Evolutionary conservation across 2,113 vertebrate species (phyloP).

Genomic region (Clarias macrocephalus): DNA sequence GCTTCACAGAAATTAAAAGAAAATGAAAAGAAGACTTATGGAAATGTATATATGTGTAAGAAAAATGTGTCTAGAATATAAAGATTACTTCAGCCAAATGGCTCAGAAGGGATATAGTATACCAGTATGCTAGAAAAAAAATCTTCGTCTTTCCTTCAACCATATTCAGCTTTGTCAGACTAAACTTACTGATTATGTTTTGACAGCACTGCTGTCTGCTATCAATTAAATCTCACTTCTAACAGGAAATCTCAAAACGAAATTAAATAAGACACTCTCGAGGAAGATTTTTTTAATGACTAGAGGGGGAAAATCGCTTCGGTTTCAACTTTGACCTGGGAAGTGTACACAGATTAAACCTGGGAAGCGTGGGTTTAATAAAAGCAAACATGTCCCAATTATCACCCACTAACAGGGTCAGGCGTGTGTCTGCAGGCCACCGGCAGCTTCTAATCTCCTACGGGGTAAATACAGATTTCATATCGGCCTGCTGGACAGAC

Average conservation of each 20-base stretch:
- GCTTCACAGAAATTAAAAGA: no score
- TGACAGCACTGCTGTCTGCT: slow-evolving; percentile 57
- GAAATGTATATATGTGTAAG: no score
- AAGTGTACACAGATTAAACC: slow-evolving; percentile 70
- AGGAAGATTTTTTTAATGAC: slow-evolving; percentile 51
- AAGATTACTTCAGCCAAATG: neutral
- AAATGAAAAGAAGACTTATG: no score
- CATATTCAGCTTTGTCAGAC: slow-evolving; percentile 2
- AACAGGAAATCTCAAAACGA: slow-evolving; percentile 63
- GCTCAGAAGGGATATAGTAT: neutral
- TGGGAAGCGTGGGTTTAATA: slow-evolving; percentile 66
- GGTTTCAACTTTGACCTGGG: slow-evolving; percentile 66
- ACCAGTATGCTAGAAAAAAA: neutral
- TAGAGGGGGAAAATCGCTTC: slow-evolving; percentile 37
- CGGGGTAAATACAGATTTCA: slow-evolving; percentile 71
- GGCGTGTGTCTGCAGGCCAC: slow-evolving; percentile 64
- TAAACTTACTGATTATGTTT: slow-evolving; percentile 7
- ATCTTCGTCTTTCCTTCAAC: slow-evolving; percentile 11
- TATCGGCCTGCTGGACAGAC: slow-evolving; percentile 61
- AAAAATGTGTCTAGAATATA: no score
- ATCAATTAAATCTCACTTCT: slow-evolving; percentile 66
- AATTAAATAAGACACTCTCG: slow-evolving; percentile 62
- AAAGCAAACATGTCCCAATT: slow-evolving; percentile 74
- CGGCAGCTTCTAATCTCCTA: slow-evolving; percentile 64
- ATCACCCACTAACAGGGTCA: slow-evolving; percentile 64